Base-by-base conservation (phyloP, 2,113 vertebrate species). In the Sardina pilchardus region DNA sequence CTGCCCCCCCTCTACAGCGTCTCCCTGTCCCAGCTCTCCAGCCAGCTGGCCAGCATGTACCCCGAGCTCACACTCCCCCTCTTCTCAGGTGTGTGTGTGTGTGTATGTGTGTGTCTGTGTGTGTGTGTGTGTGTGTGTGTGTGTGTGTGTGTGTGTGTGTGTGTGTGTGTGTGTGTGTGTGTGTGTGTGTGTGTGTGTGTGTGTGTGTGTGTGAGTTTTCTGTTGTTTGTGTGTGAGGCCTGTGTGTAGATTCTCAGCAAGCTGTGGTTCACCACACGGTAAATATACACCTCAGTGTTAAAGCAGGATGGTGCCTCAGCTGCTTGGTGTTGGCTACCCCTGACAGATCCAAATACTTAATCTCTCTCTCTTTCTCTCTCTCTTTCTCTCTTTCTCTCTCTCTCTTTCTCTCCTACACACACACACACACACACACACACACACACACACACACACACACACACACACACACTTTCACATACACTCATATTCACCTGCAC, bases 21-120 rank as follows among this genome's bases (percentile, higher is more conserved):
- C 85, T 99, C 97, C 10, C 94, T 99, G 10, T 94, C 96, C 6
- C 97, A 97, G 88, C 95, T 99, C 88, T 99, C 98, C 0, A 96
- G 94, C 67, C 97, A 99, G 89, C 95, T 99, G 89, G 97, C 98
- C 91, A 96, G 97, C 93, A 99, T 99, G 98, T 99, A 98, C 90
- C 98, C 98, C 0, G 98, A 99, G 92, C 98, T 99, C 91, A 99
- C 98, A 0, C 96, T 99, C 86, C 98, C 98, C 0, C 96, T 99
- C 82, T 99, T 99, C 94, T 99, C 98, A 96, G 98, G 98, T 82
- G n/a, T 84, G 45, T n/a, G 2, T 83, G 50, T 86, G 7, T 84
- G 43, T 39, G 47, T 36, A 12, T 86, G 82, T 63, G 4, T 67
- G 63, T 67, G 63, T 67, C 6, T 67, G 63, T 71, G 63, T 34